phyloP scores from a whole-genome alignment of 2,113 vertebrate genomes.

The Bos javanicus region DNA sequence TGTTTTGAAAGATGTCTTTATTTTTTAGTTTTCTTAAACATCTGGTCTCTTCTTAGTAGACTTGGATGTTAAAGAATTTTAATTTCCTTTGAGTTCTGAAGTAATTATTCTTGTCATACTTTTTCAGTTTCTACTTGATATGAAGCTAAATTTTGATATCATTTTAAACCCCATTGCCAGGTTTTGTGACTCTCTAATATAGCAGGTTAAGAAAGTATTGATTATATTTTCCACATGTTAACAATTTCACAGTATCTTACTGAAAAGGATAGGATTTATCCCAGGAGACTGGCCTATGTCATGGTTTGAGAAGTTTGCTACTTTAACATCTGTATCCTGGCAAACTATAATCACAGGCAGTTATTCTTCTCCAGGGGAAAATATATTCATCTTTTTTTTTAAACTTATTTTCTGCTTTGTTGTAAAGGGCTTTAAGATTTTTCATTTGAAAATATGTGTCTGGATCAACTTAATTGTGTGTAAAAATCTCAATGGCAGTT shows the following conservation, averaged over 20 bases:
- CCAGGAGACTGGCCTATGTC: not conserved
- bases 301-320: not conserved
- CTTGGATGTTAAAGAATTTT: constrained; percentile 30
- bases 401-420: constrained; percentile 17
- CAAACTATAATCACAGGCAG: not conserved
- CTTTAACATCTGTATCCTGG: not conserved
- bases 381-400: not conserved
- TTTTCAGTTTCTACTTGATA: constrained; percentile 40
- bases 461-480: not conserved
- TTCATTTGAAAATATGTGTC: not conserved
- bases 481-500: not conserved
- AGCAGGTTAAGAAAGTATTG: not conserved
- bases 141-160: constrained; percentile 39
- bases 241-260: not conserved
- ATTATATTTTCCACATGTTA: not conserved
- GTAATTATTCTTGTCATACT: constrained; percentile 53
- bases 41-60: constrained; percentile 53
- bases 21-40: constrained; percentile 54
- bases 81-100: constrained; percentile 60
- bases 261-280: not conserved
- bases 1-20: constrained; percentile 54
- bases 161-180: constrained; percentile 47
- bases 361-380: not conserved
- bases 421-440: not conserved
- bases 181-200: constrained; percentile 25